Conservation (phyloP, 2,113 vertebrate genomes). For the Elachura formosa region DNA sequence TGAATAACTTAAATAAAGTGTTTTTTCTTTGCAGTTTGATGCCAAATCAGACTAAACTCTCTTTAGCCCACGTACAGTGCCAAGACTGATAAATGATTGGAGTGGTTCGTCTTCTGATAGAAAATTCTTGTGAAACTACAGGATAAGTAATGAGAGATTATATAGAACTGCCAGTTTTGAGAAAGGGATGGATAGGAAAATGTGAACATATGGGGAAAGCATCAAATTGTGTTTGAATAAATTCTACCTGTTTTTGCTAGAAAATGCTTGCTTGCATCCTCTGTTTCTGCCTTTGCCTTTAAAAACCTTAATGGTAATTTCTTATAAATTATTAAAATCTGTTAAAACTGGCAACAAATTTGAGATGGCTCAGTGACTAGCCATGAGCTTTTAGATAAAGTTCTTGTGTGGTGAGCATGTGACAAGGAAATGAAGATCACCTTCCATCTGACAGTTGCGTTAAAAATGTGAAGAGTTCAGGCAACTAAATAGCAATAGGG, state of each 20-base stretch:
- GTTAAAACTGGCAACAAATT: background rate
- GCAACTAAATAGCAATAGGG: background rate
- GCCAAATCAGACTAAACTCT: background rate
- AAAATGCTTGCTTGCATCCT: background rate
- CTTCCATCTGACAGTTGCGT: background rate
- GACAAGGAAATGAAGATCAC: background rate
- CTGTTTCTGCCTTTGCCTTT: background rate
- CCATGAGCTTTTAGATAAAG: background rate
- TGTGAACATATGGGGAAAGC: background rate
- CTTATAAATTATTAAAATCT: background rate
- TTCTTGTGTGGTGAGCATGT: background rate
- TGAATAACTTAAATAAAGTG: background rate
- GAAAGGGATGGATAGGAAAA: background rate
- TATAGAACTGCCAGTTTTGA: background rate
- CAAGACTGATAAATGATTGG: background rate
- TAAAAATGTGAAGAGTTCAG: fast-evolving
- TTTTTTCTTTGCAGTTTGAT: background rate
- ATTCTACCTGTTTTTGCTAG: background rate
- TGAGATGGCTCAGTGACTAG: background rate
- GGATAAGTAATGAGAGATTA: background rate
- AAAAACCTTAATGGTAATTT: background rate
- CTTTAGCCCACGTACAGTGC: background rate
- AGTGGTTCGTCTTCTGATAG: background rate
- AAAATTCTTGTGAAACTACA: background rate
- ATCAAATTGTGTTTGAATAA: background rate